These are phyloP conservation scores for Heliconius hortense DNA, from an alignment of 2,888 invertebrate species.

Conservation along the genomic window DNA sequence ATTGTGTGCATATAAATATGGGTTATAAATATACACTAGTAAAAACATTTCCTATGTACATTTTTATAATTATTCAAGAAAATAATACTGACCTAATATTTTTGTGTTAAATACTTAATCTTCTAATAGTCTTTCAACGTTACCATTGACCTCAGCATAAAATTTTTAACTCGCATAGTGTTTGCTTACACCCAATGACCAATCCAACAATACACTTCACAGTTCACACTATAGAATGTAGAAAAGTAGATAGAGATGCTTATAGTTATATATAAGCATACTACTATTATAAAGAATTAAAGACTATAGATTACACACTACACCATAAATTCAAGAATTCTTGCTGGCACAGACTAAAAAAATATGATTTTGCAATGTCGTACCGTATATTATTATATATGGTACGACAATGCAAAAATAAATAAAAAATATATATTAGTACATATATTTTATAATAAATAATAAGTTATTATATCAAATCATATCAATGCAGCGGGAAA, in stretches of 20 bases:
- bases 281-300: not conserved
- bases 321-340: not conserved
- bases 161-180: slow-evolving; percentile 7
- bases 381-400: not conserved
- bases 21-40: slow-evolving; percentile 20
- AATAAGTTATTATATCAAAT: too few species aligned
- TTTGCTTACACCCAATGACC: slow-evolving; percentile 10
- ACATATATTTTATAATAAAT: too few species aligned
- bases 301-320: not conserved
- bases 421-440: too few species aligned
- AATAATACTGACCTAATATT: slow-evolving; percentile 14
- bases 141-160: not conserved
- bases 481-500: too few species aligned
- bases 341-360: not conserved
- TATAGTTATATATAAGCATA: too few species aligned
- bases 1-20: slow-evolving; percentile 16
- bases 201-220: slow-evolving; percentile 15
- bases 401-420: not conserved
- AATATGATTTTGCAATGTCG: too few species aligned
- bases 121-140: slow-evolving; percentile 15
- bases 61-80: slow-evolving; percentile 12
- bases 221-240: slow-evolving; percentile 5
- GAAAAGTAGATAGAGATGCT: not conserved
- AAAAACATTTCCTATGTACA: not conserved
- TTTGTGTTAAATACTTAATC: not conserved